Evolutionary conservation across 2,797 vertebrate species (phyloP).

Genomic region (Graptemys geographica): DNA sequence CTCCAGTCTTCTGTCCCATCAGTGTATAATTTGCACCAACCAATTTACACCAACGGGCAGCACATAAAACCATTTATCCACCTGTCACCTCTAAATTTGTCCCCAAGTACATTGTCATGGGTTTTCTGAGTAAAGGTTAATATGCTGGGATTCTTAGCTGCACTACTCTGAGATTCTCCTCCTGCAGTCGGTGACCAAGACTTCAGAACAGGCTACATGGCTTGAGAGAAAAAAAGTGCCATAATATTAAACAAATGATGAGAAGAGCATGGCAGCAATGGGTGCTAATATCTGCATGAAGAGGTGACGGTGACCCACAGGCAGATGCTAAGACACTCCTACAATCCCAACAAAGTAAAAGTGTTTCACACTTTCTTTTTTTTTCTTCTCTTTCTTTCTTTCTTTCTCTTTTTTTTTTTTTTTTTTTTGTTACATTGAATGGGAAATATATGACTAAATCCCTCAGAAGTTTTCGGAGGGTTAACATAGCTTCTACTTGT

Average conservation of each 20-base stretch:
- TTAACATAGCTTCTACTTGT: fast-evolving
- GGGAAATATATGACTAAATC: background rate
- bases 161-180: background rate
- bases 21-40: background rate
- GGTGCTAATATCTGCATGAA: background rate
- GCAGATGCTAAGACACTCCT: background rate
- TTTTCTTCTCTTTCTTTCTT: no score
- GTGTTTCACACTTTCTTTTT: background rate
- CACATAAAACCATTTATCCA: background rate
- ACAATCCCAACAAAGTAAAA: background rate
- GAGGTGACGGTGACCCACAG: background rate
- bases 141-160: background rate
- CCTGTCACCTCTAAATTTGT: background rate
- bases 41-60: background rate
- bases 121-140: background rate
- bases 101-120: background rate
- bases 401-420: no score
- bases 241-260: background rate
- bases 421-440: background rate
- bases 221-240: background rate
- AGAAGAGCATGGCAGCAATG: background rate
- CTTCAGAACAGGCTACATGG: background rate
- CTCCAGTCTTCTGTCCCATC: background rate
- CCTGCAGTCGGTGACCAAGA: background rate
- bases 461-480: background rate